Evolutionary conservation across 2,797 vertebrate genomes (phyloP).

Genomic region (Setipinna tenuifilis): DNA sequence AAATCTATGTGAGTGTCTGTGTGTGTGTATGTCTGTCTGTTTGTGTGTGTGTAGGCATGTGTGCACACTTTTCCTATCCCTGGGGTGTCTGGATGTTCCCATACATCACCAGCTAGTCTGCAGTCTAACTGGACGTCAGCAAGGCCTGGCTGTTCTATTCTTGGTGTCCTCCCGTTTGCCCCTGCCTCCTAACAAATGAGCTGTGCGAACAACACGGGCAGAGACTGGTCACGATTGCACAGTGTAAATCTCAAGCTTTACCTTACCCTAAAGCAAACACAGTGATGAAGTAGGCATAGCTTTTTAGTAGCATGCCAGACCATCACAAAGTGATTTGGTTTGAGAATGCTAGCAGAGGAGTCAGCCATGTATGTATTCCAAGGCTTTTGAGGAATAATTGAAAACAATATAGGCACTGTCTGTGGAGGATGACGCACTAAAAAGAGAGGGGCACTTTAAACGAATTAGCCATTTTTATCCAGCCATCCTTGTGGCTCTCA

Average conservation of each 20-base stretch:
- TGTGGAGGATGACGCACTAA: neutral
- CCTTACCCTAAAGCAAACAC: neutral
- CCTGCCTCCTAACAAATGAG: neutral
- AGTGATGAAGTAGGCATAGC: neutral
- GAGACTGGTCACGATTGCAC: neutral
- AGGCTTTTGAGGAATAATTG: neutral
- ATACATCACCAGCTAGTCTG: neutral
- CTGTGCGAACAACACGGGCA: neutral
- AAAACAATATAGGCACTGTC: neutral
- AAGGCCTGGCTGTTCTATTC: neutral
- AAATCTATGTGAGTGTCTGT: neutral
- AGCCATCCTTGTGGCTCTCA: neutral
- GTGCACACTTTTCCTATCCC: neutral
- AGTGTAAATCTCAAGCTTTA: neutral
- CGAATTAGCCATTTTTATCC: neutral
- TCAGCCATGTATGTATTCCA: neutral
- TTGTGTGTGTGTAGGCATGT: neutral
- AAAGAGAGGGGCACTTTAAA: neutral
- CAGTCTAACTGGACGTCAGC: neutral
- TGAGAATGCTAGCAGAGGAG: neutral
- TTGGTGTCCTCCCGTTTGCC: neutral
- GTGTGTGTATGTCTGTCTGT: neutral
- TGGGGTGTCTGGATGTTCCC: conserved; percentile 21
- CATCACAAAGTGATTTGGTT: neutral
- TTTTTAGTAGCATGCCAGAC: neutral